Base-by-base conservation (phyloP, 2,113 vertebrate genomes). In the Emydura subglobosa region DNA sequence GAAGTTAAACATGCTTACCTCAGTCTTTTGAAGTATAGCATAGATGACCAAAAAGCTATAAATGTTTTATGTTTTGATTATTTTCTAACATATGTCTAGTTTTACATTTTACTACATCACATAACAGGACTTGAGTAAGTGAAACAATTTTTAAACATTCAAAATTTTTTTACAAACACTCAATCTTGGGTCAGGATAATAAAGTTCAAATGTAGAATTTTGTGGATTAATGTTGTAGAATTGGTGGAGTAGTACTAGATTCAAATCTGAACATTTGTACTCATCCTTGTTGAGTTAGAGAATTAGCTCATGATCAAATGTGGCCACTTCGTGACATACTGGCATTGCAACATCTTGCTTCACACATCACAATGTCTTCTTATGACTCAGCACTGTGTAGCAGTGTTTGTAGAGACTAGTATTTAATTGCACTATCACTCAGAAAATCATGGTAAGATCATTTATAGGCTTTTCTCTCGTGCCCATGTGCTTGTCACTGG, bases 41-140 rank as follows among this genome's bases (percentile, higher is more conserved):
- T 83, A 0, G 31, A 50, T 2, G 19, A 68, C 5, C 80, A 11
- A 72, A 51, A 68, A 91, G 65, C 17, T 53, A 6, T 1, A 61
- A 42, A 76, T 49, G 80, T 82, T 83, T 0, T 84, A 21, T 65
- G 31, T 90, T 83, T 92, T 2, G 78, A 95, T 91, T 87, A 79
- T 72, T 27, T 86, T 87, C 78, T 59, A 22, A 54, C n/a, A 2
- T 72, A 84, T 44, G 24, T 76, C 83, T 72, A 21, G 3, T 83
- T 88, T 87, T 82, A 83, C 50, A 65, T 65, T 72, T 91, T 74
- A 5, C 79, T 83, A 1, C 39, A 39, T 90, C 25, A 24, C 21
- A 21, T 2, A 2, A 76, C 25, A 47, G 11, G 42, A 76, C 24
- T 76, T 27, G 55, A 2, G 11, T 39, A 22, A 86, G 85, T 82